Percentiles rank a stretch among this genome's conserved stretches.
Evolutionary conservation across 2,888 invertebrate species (phyloP).

Genomic region (Lasioglossum morio): DNA sequence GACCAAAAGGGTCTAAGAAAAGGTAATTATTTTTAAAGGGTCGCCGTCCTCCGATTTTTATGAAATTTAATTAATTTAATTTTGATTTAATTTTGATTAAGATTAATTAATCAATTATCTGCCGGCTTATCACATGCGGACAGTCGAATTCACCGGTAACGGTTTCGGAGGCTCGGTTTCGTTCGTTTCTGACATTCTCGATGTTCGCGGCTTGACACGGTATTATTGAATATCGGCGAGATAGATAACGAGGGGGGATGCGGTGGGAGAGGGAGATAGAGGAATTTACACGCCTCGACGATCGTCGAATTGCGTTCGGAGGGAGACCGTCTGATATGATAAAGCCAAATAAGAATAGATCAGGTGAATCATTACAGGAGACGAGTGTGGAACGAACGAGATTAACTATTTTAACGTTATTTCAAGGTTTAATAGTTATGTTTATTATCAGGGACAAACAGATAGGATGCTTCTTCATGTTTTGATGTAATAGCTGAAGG

Average conservation of each 20-base stretch:
- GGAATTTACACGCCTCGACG: background rate
- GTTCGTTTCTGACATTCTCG: background rate
- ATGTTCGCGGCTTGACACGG: background rate
- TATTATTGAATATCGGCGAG: background rate
- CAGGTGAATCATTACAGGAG: background rate
- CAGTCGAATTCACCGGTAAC: slow-evolving; percentile 1
- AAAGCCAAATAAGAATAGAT: background rate
- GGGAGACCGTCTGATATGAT: background rate
- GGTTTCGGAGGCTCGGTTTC: background rate
- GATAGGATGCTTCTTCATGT: no score
- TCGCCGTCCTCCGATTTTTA: no score
- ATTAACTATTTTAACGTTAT: no score
- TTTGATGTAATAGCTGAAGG: no score
- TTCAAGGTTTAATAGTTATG: no score
- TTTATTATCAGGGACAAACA: no score
- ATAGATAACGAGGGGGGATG: background rate
- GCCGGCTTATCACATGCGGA: slow-evolving; percentile 13
- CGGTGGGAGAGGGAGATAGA: background rate
- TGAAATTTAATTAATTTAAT: no score
- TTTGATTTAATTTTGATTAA: no score
- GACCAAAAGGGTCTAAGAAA: no score
- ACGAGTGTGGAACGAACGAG: background rate
- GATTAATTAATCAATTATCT: slow-evolving; percentile 58
- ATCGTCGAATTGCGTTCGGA: background rate
- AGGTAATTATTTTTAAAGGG: no score